Evolutionary conservation across 1,140 invertebrate species (phyloP), one percentile per base, ranked within the genome.

Genomic region (Campodea augens): DNA sequence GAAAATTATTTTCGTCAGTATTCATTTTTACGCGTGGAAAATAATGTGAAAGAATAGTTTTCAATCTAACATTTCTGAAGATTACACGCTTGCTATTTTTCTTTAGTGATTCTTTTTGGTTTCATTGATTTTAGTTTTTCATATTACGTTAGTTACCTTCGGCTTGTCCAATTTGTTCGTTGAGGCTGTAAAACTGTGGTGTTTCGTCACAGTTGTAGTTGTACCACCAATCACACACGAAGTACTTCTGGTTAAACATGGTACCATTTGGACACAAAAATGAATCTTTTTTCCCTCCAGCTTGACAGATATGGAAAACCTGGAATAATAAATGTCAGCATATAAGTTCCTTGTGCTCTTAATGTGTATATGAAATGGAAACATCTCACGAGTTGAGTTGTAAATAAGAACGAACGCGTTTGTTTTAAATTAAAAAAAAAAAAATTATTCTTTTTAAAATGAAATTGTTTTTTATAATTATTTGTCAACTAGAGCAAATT

Each of bases 211-310:
- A 70, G 27, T 63, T 62, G 24, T 70, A 66, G 41, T 69, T 67
- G 55, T 67, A 70, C 68, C 68, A 72, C 70, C 70, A 72, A 55
- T 72, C 69, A 49, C 70, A 72, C 0, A 71, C 69, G 44, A 71
- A 70, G 45, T 67, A 62, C 45, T 67, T 62, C 51, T 72, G 69
- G 51, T 71, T 68, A 58, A 73, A 73, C 22, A 71, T 58, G 12
- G 69, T 72, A 36, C 70, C 70, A 43, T 68, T 63, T 15, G 70
- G 70, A 46, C 70, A 73, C 0, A 72, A 53, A 49, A 73, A 71
- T 1, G 66, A 65, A 47, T 66, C 65, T 41, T 65, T 65, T 0
- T 62, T 57, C 19, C 67, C 66, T 25, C 66, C 63, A 3, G 57
- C 59, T 53, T 72, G 68, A 46, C 71, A 73, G 23, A 72, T 64